Percentiles rank a stretch among this genome's conserved stretches.
phyloP scores from a whole-genome alignment of 2,113 vertebrate species.

The Lucifuga dentata region DNA sequence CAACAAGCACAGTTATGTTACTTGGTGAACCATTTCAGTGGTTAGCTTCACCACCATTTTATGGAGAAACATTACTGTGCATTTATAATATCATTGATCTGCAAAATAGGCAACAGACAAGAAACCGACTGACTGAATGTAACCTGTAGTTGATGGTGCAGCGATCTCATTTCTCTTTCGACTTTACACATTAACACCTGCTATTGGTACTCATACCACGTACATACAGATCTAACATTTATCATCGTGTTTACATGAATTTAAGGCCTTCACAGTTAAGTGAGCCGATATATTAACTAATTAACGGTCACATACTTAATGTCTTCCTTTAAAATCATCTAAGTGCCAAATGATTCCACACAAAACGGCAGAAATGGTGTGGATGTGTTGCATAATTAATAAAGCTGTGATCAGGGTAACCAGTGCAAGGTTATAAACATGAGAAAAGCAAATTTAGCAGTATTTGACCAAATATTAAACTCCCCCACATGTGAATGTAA shows the following conservation, averaged over 20 bases:
- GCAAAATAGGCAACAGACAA: conserved; percentile 72
- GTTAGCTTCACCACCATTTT: conserved; percentile 38
- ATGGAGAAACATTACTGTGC: conserved; percentile 66
- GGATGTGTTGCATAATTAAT: conserved; percentile 21
- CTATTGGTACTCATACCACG: conserved; percentile 59
- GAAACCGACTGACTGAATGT: conserved; percentile 87
- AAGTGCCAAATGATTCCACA: conserved; percentile 72
- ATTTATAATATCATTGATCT: conserved; percentile 67
- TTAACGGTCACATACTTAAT: conserved; percentile 39
- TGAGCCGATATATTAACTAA: conserved; percentile 17
- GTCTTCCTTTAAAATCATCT: conserved; percentile 53
- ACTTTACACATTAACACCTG: conserved; percentile 46
- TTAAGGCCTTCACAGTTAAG: conserved; percentile 13
- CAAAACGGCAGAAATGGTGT: conserved; percentile 23
- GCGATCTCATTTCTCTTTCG: conserved; percentile 65
- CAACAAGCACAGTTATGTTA: conserved; percentile 19
- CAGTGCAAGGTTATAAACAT: conserved; percentile 20
- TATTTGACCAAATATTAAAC: conserved; percentile 69
- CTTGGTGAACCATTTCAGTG: conserved; percentile 27
- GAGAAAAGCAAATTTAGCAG: conserved; percentile 37
- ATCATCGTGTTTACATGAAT: conserved; percentile 47
- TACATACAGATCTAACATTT: conserved; percentile 14
- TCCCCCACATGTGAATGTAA: conserved; percentile 70
- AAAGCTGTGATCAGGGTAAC: conserved; percentile 34
- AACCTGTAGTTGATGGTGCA: conserved; percentile 67